These are phyloP conservation scores for Lepisosteus osseus DNA, from an alignment of 2,113 vertebrate species.

Conservation along the genomic window DNA sequence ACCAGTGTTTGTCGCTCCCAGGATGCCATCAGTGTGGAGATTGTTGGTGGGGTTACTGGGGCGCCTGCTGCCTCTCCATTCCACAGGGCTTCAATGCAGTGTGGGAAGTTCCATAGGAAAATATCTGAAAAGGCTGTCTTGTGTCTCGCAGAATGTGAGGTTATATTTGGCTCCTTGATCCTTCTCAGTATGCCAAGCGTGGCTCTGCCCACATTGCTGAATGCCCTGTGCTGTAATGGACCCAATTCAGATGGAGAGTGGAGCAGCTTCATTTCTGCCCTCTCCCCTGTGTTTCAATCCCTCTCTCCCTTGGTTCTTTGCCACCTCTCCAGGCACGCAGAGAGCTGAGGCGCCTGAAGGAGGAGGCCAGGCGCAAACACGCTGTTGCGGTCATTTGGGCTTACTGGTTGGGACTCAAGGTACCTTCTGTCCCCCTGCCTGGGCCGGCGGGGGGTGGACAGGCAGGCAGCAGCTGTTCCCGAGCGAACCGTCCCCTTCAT, in stretches of 20 bases:
- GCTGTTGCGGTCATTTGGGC: constrained; percentile 99
- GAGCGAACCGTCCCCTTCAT: not conserved
- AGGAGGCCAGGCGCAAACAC: constrained; percentile 94
- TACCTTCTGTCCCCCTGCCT: constrained; percentile 59
- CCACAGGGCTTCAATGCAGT: too few species aligned
- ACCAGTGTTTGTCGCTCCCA: too few species aligned
- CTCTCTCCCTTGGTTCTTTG: constrained; percentile 22
- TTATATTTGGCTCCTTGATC: too few species aligned
- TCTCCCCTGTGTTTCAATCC: constrained; percentile 30
- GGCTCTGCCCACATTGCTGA: too few species aligned
- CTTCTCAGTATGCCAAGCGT: too few species aligned
- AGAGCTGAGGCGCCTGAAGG: constrained; percentile 96
- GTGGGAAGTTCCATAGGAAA: too few species aligned
- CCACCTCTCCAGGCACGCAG: constrained; percentile 87
- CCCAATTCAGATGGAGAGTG: not conserved
- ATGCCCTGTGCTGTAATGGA: not conserved
- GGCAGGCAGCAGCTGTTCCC: not conserved
- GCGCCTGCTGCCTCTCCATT: too few species aligned
- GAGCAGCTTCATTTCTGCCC: constrained; percentile 6
- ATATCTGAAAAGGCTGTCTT: too few species aligned
- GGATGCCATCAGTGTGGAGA: too few species aligned
- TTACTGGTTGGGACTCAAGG: constrained; percentile 99
- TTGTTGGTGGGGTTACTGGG: too few species aligned
- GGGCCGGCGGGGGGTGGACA: not conserved
- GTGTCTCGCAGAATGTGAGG: too few species aligned